These are phyloP conservation scores for Lepas anatifera DNA, from an alignment of 2,888 invertebrate genomes.

Conservation along the genomic window DNA sequence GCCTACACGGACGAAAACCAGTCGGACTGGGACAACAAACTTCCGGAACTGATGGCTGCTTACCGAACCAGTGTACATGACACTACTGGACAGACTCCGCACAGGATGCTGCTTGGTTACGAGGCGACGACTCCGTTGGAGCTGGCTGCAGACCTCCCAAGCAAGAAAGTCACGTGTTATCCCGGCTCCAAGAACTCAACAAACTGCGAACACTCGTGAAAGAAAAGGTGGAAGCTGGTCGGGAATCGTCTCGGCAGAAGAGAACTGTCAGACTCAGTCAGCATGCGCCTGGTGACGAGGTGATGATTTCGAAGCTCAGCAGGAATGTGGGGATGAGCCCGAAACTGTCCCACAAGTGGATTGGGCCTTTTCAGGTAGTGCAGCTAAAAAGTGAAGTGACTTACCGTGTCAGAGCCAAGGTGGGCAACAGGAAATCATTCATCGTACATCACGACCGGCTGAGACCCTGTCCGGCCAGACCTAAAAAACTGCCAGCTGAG, in stretches of 20 bases:
- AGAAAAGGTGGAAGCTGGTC: not conserved
- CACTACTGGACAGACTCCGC: not conserved
- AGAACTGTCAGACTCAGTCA: not conserved
- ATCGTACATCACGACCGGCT: not conserved
- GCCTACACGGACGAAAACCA: not conserved
- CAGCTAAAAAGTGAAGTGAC: not conserved
- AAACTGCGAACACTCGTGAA: not conserved
- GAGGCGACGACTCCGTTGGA: not conserved
- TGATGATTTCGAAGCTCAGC: not conserved
- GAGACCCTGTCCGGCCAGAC: not conserved
- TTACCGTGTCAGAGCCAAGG: not conserved
- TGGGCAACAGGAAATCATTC: not conserved
- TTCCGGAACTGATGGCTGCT: not conserved
- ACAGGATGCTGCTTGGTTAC: not conserved
- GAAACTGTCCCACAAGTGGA: not conserved
- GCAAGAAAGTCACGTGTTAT: not conserved
- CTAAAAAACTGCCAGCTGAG: not conserved
- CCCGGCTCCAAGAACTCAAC: not conserved
- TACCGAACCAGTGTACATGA: not conserved
- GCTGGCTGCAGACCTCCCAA: not conserved
- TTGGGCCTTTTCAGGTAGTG: not conserved
- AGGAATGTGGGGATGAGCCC: not conserved
- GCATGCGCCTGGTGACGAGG: not conserved
- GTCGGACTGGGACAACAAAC: not conserved
- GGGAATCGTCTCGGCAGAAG: not conserved